Evolutionary conservation across 2,113 vertebrate species (phyloP).

Genomic region (Stictonetta naevosa): DNA sequence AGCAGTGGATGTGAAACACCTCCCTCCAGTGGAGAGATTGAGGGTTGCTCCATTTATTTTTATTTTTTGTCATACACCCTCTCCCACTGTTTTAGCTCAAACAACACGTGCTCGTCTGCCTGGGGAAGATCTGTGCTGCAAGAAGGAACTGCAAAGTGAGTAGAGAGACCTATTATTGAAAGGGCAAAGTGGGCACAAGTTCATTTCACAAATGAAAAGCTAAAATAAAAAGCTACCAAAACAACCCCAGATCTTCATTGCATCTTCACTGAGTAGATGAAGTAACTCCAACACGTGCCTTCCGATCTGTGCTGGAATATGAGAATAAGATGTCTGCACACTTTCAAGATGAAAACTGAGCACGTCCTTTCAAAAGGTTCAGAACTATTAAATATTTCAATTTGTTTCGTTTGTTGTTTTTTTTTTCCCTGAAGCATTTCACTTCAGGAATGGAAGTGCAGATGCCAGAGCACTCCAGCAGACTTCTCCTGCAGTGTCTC

Average conservation of each 20-base stretch:
- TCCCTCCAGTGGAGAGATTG: conserved; percentile 42
- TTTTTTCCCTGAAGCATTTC: not conserved
- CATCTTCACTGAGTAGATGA: not conserved
- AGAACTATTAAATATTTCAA: not conserved
- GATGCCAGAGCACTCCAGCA: not conserved
- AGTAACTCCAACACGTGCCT: not conserved
- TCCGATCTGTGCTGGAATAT: not conserved
- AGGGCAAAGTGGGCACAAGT: not conserved
- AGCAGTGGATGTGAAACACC: not conserved
- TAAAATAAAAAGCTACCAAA: not conserved
- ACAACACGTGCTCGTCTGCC: not conserved
- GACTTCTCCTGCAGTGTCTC: not conserved
- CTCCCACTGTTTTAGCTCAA: not conserved
- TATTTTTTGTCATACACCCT: not conserved
- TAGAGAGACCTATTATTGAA: not conserved
- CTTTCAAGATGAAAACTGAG: not conserved
- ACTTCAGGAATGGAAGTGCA: not conserved
- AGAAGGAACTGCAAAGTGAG: not conserved
- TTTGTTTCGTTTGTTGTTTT: no score
- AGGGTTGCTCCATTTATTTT: not conserved
- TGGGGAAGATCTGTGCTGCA: not conserved
- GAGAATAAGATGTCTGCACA: not conserved
- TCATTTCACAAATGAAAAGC: not conserved
- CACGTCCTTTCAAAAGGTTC: not conserved
- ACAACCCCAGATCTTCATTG: not conserved